Evolutionary conservation across 2,797 vertebrate genomes (phyloP), one percentile per base, ranked within the genome.

Genomic region (Sylvilagus floridanus): DNA sequence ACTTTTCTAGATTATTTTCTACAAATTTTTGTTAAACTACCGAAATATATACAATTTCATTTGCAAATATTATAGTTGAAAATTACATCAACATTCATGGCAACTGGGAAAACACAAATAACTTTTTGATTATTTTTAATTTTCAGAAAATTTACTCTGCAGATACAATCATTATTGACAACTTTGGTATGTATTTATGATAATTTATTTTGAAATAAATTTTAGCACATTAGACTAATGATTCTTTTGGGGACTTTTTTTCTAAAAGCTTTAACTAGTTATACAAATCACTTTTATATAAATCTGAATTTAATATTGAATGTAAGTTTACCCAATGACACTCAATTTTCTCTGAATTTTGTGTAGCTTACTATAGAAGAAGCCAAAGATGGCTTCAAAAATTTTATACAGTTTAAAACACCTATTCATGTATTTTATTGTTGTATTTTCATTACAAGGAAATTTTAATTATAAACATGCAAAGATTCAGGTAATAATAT

Each of bases 271-370:
- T 35, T 63, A 78, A 28, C 11, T 69, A 42, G 72, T 95, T 13
- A 22, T 62, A 90, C 17, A 83, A 91, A 76, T 84, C 14, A 69
- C 52, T 72, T 85, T 83, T 8, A 19, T 60, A 3, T 72, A 73
- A 76, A 69, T 50, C 26, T 52, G 21, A 90, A 83, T 85, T 77
- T 91, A 91, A 93, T 72, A 85, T 91, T 66, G 65, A 91, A 63
- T 77, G 32, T n/a, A 90, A 91, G 85, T 78, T 14, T 89, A 75
- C 62, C 52, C 13, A 47, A 54, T 65, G 22, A 1, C 8, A 88
- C 21, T 66, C 35, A 66, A 35, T 30, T 84, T 92, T 69, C 52
- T 69, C 26, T 47, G 52, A 91, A 42, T 84, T 78, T 96, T 62
- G 66, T 78, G 7, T 82, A 78, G 30, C 21, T 93, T 73, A n/a